Base-by-base conservation (phyloP, 2,113 vertebrate species). In the Corythaeola cristata region DNA sequence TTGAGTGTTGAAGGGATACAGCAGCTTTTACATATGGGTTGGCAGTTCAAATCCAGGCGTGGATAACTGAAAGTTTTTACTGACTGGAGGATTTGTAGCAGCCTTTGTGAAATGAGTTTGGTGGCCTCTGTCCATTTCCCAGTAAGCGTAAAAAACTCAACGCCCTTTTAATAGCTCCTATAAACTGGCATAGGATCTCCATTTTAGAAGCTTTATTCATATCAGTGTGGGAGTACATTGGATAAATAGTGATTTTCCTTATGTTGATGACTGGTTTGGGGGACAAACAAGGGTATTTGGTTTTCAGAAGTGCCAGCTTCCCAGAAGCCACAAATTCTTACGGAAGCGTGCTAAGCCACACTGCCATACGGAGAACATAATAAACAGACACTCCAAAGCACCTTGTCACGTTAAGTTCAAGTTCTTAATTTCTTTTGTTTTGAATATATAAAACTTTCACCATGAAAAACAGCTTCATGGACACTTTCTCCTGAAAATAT, bases 81-180 rank as follows among this genome's bases (percentile, higher is more conserved):
- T 90, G 83, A 91, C 73, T 95, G 35, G 7, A 77, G 88, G 78
- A 85, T 90, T 85, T 97, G 91, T 73, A 89, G 39, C 63, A 89
- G 69, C 52, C 56, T 94, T 93, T 89, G 75, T 66, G 64, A 88
- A 95, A 86, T 86, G 15, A 80, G 63, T 76, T 83, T 83, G 72
- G 88, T 94, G 88, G 82, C 78, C 82, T 85, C 74, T 15, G 17
- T 90, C 77, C 84, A 49, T 96, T 96, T 96, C 86, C 68, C 64
- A 59, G 23, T 59, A 72, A 89, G 59, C 30, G 3, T 90, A 71
- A 95, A 96, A 90, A 90, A 59, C 26, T 94, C 94, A 90, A 49
- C 77, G 82, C 56, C 32, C 33, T 82, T 92, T 90, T 80, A 96
- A 91, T 60, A 89, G 56, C 27, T 91, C 52, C 33, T 30, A 64